A percentile compares a stretch with the other conserved stretches of the same genome.
These are phyloP conservation scores for Dorcus parallelipipedus DNA, from an alignment of 2,888 invertebrate genomes.

Conservation along the genomic window DNA sequence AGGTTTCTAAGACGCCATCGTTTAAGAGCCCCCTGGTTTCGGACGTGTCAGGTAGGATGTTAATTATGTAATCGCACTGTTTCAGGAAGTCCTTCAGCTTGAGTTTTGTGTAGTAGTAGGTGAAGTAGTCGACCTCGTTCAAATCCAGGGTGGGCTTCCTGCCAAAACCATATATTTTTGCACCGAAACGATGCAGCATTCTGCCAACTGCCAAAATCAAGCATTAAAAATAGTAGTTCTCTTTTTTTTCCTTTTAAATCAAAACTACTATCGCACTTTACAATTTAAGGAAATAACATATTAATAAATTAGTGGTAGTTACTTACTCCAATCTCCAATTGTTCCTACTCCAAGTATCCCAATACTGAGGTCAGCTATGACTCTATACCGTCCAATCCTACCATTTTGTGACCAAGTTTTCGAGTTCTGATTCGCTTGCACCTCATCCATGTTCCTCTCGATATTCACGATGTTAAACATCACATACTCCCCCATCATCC, in stretches of 20 bases:
- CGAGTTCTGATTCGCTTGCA: constrained; percentile 43
- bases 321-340: constrained; percentile 48
- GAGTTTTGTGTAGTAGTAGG: constrained; percentile 5
- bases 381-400: constrained; percentile 39
- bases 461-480: constrained; percentile 50
- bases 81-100: constrained; percentile 43
- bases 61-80: constrained; percentile 55
- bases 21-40: constrained; percentile 52
- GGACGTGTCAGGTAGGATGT: constrained; percentile 53
- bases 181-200: constrained; percentile 12
- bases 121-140: not conserved
- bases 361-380: constrained; percentile 50
- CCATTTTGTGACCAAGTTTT: constrained; percentile 41
- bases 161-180: constrained; percentile 12
- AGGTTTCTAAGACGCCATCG: constrained; percentile 49
- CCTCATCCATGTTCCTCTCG: constrained; percentile 47
- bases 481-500: constrained; percentile 53
- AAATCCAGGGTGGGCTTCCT: constrained; percentile 12
- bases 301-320: not conserved
- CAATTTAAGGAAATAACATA: not conserved
- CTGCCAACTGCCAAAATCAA: constrained; percentile 7
- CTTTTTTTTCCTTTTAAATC: too few species aligned
- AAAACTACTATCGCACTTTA: too few species aligned
- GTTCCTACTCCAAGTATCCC: constrained; percentile 55
- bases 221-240: not conserved